Conservation (phyloP, 1,140 invertebrate species). For the Monochamus saltuarius region DNA sequence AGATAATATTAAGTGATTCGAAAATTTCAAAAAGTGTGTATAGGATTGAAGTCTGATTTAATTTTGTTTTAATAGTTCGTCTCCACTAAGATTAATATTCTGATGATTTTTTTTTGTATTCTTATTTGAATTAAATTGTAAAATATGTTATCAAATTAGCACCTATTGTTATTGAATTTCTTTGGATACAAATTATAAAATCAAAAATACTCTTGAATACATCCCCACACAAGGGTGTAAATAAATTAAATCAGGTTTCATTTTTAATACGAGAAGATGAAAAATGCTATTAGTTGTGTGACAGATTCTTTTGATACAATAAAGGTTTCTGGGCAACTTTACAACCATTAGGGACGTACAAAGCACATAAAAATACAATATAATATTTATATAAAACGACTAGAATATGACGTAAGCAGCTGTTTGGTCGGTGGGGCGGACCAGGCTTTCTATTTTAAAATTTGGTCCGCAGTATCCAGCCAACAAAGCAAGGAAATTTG, state of each 20-base stretch:
- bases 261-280: too few relatives aligned
- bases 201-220: too few relatives aligned
- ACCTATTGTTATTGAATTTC: too few relatives aligned
- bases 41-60: too few relatives aligned
- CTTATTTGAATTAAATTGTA: too few relatives aligned
- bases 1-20: conserved; percentile 11
- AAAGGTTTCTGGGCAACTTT: conserved; percentile 15
- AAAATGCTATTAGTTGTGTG: neutral
- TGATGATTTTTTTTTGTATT: too few relatives aligned
- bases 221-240: too few relatives aligned
- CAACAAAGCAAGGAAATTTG: conserved; percentile 49
- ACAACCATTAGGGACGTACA: conserved; percentile 45
- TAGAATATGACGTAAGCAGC: conserved; percentile 47
- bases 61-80: too few relatives aligned
- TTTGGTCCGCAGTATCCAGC: conserved; percentile 51
- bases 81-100: too few relatives aligned
- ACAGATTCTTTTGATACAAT: neutral
- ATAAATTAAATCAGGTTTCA: too few relatives aligned
- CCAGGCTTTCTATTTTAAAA: conserved; percentile 22
- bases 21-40: neutral
- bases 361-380: conserved; percentile 51
- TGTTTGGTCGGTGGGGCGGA: conserved; percentile 41
- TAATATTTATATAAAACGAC: conserved; percentile 51
- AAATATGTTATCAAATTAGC: too few relatives aligned
- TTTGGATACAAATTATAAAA: too few relatives aligned